Percentiles rank a stretch among this genome's conserved stretches.
phyloP scores from a whole-genome alignment of 2,113 vertebrate genomes.

The Pungitius pungitius region DNA sequence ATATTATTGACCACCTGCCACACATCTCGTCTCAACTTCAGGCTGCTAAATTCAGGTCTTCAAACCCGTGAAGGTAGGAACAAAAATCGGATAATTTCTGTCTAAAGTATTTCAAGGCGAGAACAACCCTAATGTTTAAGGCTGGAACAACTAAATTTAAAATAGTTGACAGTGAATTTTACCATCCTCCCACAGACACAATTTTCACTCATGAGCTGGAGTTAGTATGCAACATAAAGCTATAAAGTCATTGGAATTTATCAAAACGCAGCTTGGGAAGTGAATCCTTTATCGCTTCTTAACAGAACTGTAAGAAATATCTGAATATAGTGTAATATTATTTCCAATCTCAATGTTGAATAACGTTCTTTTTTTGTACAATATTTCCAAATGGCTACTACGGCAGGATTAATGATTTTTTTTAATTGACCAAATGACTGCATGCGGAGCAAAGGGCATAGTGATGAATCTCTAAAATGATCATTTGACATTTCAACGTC shows the following conservation, averaged over 20 bases:
- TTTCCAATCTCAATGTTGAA: neutral
- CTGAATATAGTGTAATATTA: too few relatives aligned
- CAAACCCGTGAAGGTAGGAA: neutral
- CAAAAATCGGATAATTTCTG: neutral
- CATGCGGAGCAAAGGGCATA: neutral
- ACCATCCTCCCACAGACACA: too few relatives aligned
- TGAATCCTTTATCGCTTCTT: too few relatives aligned
- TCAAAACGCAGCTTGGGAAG: too few relatives aligned
- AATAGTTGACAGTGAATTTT: too few relatives aligned
- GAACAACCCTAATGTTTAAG: neutral
- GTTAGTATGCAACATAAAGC: neutral
- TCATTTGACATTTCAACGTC: neutral
- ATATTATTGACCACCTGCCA: conserved; percentile 7
- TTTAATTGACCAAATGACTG: neutral
- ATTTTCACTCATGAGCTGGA: neutral
- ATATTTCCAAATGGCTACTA: too few relatives aligned
- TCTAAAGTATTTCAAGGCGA: neutral
- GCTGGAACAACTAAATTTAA: neutral
- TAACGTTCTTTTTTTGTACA: neutral
- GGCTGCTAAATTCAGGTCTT: neutral
- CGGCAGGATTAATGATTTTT: neutral
- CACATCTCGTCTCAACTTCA: neutral
- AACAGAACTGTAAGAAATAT: too few relatives aligned
- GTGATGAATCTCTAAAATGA: neutral
- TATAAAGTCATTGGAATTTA: neutral